Evolutionary conservation across 2,888 invertebrate genomes (phyloP), one percentile per base, ranked within the genome.

Genomic region (Deilephila porcellus): DNA sequence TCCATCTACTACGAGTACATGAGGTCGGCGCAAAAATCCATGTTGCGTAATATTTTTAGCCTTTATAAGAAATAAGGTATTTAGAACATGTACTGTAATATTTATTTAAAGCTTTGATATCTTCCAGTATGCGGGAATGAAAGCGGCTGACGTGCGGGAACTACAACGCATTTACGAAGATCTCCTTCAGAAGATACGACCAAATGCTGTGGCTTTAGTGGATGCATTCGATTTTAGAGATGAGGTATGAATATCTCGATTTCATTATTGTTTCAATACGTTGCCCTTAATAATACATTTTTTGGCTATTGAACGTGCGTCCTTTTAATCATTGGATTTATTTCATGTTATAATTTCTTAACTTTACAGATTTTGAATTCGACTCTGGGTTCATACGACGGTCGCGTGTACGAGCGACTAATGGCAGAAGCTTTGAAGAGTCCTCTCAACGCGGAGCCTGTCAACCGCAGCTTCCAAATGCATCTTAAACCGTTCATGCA

Each of bases 161-260:
- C 82, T 98, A 56, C 97, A 97, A 84, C 86, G 87, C n/a, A 96
- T 96, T 82, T 93, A 98, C 75, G 97, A 97, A 84, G 95, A 96
- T 29, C 91, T 97, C 5, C 92, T 99, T 71, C 93, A 93, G 7
- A 93, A 95, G 70, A 95, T 99, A 56, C 96, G 99, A 75, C 98
- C 98, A 0, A 97, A 99, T 88, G 98, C 98, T 0, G 97, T 99
- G 0, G 97, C 97, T 0, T 93, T 99, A 52, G 98, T 98, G 0
- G 99, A 99, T 89, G 96, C 97, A 17, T 99, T 98, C 85, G 99
- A 98, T 86, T 96, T 97, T 72, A 95, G 96, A 62, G 98, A 98
- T 87, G 96, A 96, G 86, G 96, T 97, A 74, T 56, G 77, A 75
- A 71, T 45, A 52, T 37, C 1, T 11, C 45, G 11, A 1, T 45